Evolutionary conservation across 2,888 invertebrate species (phyloP), one percentile per base, ranked within the genome.

Genomic region (Bugulina stolonifera): DNA sequence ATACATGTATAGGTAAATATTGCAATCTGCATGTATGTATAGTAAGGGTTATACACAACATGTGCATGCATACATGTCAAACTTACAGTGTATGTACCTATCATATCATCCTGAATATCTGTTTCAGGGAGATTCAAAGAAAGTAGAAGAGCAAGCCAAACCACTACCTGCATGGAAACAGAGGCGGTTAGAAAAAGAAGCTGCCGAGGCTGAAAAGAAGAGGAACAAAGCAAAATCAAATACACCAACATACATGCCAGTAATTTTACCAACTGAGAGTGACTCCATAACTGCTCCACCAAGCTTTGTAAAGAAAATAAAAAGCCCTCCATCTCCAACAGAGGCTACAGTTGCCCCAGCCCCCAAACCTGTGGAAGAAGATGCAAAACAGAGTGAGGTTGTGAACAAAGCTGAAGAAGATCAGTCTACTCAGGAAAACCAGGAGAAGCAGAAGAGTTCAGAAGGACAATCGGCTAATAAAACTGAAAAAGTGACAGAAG

Each of bases 101-200:
- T n/a, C n/a, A n/a, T n/a, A n/a, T n/a, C n/a, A n/a, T n/a, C n/a
- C n/a, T n/a, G n/a, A n/a, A n/a, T n/a, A n/a, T n/a, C n/a, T n/a
- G n/a, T n/a, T n/a, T n/a, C n/a, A n/a, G n/a, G n/a, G n/a, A n/a
- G n/a, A n/a, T n/a, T n/a, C n/a, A n/a, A n/a, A n/a, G n/a, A n/a
- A n/a, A n/a, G n/a, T 25, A 57, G 23, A 2, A 32, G 64, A 64
- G 34, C 5, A 25, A 64, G 14, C 64, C 18, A 64, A 64, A 64
- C 64, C 64, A 10, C 10, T 64, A 10, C 64, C 64, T 25, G 64
- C 64, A 32, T 64, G 64, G 64, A 64, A 64, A 64, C 64, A 64
- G 27, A 27, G 64, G 32, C 27, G 27, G 32, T 32, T 64, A 3
- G 64, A 64, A 64, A 64, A 27, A 64, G 64, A 64, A 27, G 64